These are phyloP conservation scores for Vultur gryphus DNA, from an alignment of 2,797 vertebrate species.

Conservation along the genomic window DNA sequence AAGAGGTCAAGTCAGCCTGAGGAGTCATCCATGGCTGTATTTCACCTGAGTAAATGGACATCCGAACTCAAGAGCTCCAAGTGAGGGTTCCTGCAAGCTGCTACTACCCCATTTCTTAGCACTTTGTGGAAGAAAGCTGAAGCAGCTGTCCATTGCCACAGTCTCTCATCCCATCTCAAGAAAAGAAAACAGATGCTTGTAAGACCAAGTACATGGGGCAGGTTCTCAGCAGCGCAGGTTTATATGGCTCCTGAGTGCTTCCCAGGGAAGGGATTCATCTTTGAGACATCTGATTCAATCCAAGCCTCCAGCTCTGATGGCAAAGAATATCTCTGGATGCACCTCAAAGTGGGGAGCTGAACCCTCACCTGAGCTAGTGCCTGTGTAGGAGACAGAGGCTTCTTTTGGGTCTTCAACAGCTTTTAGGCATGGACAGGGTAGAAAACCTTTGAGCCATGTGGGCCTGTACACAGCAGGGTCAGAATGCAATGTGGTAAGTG, in stretches of 20 bases:
- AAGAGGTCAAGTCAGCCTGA: neutral
- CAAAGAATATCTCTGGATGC: neutral
- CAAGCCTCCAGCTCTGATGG: neutral
- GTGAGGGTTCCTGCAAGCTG: neutral
- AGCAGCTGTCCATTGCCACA: neutral
- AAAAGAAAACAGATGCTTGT: neutral
- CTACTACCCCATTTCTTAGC: neutral
- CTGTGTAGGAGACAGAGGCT: neutral
- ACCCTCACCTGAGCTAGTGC: neutral
- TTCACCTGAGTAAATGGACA: neutral
- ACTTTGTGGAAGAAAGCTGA: neutral
- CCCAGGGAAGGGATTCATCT: neutral
- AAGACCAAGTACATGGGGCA: neutral
- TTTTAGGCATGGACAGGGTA: neutral
- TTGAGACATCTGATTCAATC: neutral
- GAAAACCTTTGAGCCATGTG: neutral
- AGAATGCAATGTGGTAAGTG: neutral
- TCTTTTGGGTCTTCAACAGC: neutral
- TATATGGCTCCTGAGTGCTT: neutral
- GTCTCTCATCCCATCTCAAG: neutral
- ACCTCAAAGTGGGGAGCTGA: neutral
- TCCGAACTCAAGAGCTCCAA: neutral
- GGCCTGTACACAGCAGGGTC: neutral
- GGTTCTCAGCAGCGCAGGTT: neutral
- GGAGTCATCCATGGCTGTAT: neutral